phyloP scores from a whole-genome alignment of 2,113 vertebrate genomes.

The Neodon shergylaensis region DNA sequence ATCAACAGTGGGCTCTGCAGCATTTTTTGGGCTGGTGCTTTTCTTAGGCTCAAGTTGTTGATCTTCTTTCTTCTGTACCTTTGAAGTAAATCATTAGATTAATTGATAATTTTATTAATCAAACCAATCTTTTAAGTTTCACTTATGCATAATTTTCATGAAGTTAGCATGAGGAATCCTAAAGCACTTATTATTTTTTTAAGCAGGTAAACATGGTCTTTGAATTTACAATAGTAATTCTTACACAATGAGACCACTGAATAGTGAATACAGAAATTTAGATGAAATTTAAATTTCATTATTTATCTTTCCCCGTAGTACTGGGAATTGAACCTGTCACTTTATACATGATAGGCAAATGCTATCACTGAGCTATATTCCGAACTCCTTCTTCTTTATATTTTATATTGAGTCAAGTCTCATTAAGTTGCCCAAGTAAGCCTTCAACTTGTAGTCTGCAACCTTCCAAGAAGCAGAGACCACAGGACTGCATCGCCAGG shows the following conservation, averaged over 20 bases:
- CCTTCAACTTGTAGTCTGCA: not conserved
- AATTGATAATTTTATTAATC: slow-evolving; percentile 42
- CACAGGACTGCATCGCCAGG: not conserved
- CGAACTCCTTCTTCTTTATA: not conserved
- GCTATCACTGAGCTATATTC: not conserved
- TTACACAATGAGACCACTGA: not conserved
- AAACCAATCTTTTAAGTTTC: slow-evolving; percentile 10
- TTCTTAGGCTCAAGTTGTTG: slow-evolving; percentile 89
- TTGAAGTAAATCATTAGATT: slow-evolving; percentile 72
- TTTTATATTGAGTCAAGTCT: not conserved
- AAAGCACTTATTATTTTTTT: not conserved
- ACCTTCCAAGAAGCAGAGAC: not conserved
- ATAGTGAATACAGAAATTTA: not conserved
- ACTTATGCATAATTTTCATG: slow-evolving; percentile 24
- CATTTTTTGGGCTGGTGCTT: slow-evolving; percentile 90
- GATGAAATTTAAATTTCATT: not conserved
- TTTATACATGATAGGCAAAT: not conserved
- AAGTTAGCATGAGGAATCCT: not conserved
- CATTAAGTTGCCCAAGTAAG: not conserved
- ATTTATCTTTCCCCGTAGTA: not conserved
- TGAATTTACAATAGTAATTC: not conserved
- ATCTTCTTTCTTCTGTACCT: slow-evolving; percentile 91
- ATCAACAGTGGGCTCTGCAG: slow-evolving; percentile 91
- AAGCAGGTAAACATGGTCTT: not conserved
- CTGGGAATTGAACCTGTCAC: not conserved